Base-by-base conservation (phyloP, 2,113 vertebrate genomes). In the Rhinichthys klamathensis region DNA sequence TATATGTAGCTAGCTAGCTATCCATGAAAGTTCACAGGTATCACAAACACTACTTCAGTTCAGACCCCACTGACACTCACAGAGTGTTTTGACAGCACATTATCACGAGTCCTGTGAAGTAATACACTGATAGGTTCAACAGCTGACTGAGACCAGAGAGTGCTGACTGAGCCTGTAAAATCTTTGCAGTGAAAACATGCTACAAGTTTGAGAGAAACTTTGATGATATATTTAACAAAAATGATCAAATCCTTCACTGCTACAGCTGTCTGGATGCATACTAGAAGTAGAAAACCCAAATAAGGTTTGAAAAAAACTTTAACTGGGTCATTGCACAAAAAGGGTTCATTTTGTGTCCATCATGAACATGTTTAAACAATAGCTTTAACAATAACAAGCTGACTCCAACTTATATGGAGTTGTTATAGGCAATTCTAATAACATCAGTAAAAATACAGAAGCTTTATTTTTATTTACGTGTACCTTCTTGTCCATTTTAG, bases 61-160 rank as follows among this genome's bases (percentile, higher is more conserved):
- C 1, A 38, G 78, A n/a, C 27, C 27, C 16, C 25, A 67, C 61
- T 30, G 25, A 65, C n/a, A 67, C 9, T 8, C 7, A 27, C 4
- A 67, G n/a, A 27, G 44, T 54, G 23, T 82, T 82, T 27, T 25
- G 80, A 72, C 49, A 58, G 46, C 80, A 72, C 46, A 56, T 72
- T 41, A 56, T 82, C 80, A 82, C 4, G 67, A 49, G 79, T 72
- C 67, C 80, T 82, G 46, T 72, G 49, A 56, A 8, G 30, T 72
- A 72, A 70, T 70, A 38, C 46, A 32, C 25, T 51, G 61, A 65
- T 21, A 30, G 79, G 27, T 82, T 82, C 63, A 70, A 83, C 49
- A 27, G 65, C 67, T 72, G 21, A 56, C 54, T 56, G 54, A 56
- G 15, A 49, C n/a, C n/a, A n/a, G n/a, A n/a, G n/a, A n/a, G n/a